Evolutionary conservation across 2,797 vertebrate species (phyloP).

Genomic region (Manis pentadactyla): DNA sequence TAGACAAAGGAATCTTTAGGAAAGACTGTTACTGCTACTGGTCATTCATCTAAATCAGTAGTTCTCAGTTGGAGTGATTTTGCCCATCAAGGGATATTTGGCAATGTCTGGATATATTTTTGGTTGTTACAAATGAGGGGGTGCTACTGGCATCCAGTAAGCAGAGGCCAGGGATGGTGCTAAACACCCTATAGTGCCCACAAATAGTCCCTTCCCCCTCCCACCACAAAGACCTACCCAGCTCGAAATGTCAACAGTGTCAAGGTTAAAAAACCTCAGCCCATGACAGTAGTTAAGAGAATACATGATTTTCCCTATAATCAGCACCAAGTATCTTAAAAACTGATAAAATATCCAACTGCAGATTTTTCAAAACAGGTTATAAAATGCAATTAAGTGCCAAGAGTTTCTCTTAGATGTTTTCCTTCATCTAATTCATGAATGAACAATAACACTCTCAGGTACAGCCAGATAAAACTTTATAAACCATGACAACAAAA

Average conservation of each 20-base stretch:
- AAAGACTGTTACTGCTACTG: not conserved
- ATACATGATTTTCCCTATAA: not conserved
- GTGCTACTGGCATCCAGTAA: not conserved
- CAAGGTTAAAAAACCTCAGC: not conserved
- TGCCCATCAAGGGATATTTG: not conserved
- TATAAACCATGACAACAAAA: constrained; percentile 32
- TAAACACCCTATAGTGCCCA: constrained; percentile 5
- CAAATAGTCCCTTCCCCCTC: not conserved
- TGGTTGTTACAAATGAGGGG: constrained; percentile 8
- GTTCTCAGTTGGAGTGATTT: not conserved
- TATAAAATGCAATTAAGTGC: constrained; percentile 49
- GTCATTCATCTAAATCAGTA: not conserved
- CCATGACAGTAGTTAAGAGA: constrained; percentile 3
- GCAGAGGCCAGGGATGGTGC: constrained; percentile 5
- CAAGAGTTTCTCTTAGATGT: constrained; percentile 30
- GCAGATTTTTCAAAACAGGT: not conserved
- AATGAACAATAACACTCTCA: constrained; percentile 28
- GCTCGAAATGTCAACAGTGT: not conserved
- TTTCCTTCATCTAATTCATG: not conserved
- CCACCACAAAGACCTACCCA: constrained; percentile 15
- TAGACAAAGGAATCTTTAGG: not conserved
- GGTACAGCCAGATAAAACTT: constrained; percentile 25
- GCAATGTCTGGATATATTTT: constrained; percentile 34
- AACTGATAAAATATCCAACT: not conserved
- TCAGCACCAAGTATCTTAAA: constrained; percentile 46